phyloP scores from a whole-genome alignment of 2,888 invertebrate species.

The Biston betularia region DNA sequence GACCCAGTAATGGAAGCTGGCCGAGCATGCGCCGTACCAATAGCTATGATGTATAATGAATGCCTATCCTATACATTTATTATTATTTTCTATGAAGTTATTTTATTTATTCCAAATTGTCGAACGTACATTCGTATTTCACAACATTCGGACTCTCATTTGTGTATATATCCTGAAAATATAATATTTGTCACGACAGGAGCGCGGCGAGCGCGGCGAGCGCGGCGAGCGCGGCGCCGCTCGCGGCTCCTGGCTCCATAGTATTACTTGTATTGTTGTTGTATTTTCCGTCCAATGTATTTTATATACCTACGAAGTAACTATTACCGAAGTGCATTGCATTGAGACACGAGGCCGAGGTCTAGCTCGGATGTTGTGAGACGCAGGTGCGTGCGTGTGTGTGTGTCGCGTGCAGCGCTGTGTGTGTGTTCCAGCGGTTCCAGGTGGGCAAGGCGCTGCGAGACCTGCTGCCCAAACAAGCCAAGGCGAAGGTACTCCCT shows the following conservation, averaged over 20 bases:
- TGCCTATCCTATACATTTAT: background rate
- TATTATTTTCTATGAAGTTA: background rate
- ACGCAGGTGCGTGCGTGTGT: constrained; percentile 33
- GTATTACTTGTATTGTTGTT: no score
- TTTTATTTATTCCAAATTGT: constrained; percentile 33
- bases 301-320: no score
- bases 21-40: background rate
- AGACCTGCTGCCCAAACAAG: constrained; percentile 64
- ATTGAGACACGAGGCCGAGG: no score
- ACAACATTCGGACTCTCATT: constrained; percentile 32
- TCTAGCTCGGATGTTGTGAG: constrained; percentile 27
- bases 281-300: no score
- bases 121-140: constrained; percentile 40
- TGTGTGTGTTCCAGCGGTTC: constrained; percentile 78
- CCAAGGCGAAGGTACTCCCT: constrained; percentile 71
- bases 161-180: background rate
- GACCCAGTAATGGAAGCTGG: background rate
- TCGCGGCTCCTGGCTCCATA: no score
- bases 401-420: constrained; percentile 50
- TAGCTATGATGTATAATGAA: no score
- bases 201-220: no score
- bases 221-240: no score
- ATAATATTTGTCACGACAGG: no score
- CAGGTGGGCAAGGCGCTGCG: constrained; percentile 69
- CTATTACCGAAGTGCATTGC: no score